Base-by-base conservation (phyloP, 2,797 vertebrate genomes). In the Monodelphis domestica region DNA sequence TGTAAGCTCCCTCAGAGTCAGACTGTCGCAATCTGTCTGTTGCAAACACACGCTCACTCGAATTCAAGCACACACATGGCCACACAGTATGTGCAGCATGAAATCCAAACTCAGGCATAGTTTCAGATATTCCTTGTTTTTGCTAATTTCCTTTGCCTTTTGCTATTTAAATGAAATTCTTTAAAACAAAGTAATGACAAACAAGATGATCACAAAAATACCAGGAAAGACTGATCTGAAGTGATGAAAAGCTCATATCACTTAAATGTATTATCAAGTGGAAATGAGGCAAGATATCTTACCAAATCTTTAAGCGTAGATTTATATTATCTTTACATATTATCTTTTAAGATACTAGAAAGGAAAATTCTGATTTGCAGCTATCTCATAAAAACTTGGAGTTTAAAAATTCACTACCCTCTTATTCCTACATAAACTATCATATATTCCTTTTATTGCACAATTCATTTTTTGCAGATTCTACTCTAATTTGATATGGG, bases 21-120 rank as follows among this genome's bases (percentile, higher is more conserved):
- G 89, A 53, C 89, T 88, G 89, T 15, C 0, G 0, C 93, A 92
- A 54, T 96, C 96, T 96, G 95, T 95, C 96, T 94, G 56, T 91
- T 3, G 84, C 63, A 21, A 89, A 26, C 78, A 38, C 45, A 28
- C 53, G 94, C 29, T 88, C 54, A 5, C 28, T 1, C 0, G 0
- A 92, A 59, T 5, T 12, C 0, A 1, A 33, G 87, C 11, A 1
- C n/a, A 70, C 63, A 88, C 94, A 33, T 6, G 59, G 87, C 29
- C 52, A 54, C 21, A 1, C 55, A 21, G 89, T 14, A 7, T 4
- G 53, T 51, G 11, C 24, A 26, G 89, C 11, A 21, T 1, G 70
- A 28, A 89, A 59, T 52, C 59, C 50, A 29, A 55, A 88, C 1
- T 5, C 11, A 5, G 29, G 2, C 28, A 89, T 89, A 56, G 21